These are phyloP conservation scores for Mesorhabditis belari DNA, from an alignment of 2,888 invertebrate genomes.

Conservation along the genomic window DNA sequence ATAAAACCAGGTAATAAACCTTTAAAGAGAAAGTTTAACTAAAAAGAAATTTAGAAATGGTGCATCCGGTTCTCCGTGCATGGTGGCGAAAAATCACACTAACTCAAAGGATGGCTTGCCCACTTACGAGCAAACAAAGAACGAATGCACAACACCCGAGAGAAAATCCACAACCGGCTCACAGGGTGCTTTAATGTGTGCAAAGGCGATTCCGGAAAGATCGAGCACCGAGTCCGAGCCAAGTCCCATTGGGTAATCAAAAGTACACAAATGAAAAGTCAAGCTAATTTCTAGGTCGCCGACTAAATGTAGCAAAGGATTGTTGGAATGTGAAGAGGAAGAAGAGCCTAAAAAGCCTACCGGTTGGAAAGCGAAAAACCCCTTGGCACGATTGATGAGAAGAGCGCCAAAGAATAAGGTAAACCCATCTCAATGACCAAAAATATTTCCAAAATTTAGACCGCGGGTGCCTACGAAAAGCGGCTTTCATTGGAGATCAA, in stretches of 20 bases:
- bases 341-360: not conserved
- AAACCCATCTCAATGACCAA: constrained; percentile 7
- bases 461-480: constrained; percentile 50
- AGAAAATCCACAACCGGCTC: not conserved
- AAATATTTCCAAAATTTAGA: constrained; percentile 21
- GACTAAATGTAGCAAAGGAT: not conserved
- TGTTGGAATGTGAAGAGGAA: not conserved
- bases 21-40: not conserved
- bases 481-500: constrained; percentile 50
- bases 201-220: not conserved
- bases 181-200: not conserved
- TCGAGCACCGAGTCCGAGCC: not conserved
- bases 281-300: not conserved
- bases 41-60: constrained; percentile 5
- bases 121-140: not conserved
- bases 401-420: constrained; percentile 25
- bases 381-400: constrained; percentile 15
- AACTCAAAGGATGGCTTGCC: not conserved
- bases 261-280: not conserved
- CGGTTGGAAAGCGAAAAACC: constrained; percentile 3
- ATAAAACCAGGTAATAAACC: not conserved
- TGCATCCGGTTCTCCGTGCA: not conserved
- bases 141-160: not conserved
- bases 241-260: not conserved
- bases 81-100: not conserved